These are phyloP conservation scores for Chironomus striatipennis DNA, from an alignment of 1,140 invertebrate genomes.

Conservation along the genomic window DNA sequence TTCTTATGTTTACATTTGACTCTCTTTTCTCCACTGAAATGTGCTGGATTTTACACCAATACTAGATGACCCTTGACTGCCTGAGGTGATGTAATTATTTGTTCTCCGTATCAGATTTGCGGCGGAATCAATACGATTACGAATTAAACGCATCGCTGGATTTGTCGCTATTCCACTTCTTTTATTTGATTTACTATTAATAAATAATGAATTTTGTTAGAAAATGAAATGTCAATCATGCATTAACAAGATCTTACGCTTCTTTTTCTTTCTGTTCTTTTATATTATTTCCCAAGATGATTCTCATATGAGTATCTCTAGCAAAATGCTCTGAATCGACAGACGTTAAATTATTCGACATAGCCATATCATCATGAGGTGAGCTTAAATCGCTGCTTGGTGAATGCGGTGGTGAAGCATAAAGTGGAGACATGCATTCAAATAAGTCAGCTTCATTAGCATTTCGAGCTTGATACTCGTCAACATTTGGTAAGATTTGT, in stretches of 20 bases:
- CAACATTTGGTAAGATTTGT: slow-evolving; percentile 38
- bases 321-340: slow-evolving; percentile 57
- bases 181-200: slow-evolving; percentile 49
- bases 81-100: slow-evolving; percentile 40
- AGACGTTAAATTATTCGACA: slow-evolving; percentile 29
- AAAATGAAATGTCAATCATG: background rate
- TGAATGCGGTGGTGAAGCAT: slow-evolving; percentile 73
- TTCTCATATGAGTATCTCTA: slow-evolving; percentile 81
- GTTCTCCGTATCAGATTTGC: slow-evolving; percentile 43
- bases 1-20: slow-evolving; percentile 43
- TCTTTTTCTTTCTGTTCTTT: slow-evolving; percentile 37
- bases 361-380: slow-evolving; percentile 39
- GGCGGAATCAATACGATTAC: slow-evolving; percentile 56
- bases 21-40: slow-evolving; percentile 66
- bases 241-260: slow-evolving; percentile 30
- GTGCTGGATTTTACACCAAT: slow-evolving; percentile 52
- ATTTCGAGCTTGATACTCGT: slow-evolving; percentile 33
- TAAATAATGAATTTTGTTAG: background rate
- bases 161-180: slow-evolving; percentile 88
- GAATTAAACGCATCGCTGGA: slow-evolving; percentile 73
- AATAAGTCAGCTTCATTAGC: slow-evolving; percentile 38
- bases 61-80: slow-evolving; percentile 39
- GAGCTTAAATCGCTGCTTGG: slow-evolving; percentile 61
- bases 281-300: slow-evolving; percentile 63
- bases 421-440: slow-evolving; percentile 54